Percentiles rank a stretch among this genome's conserved stretches.
These are phyloP conservation scores for Rambutsinella grinnellia DNA, from an alignment of 2,888 invertebrate genomes.

Conservation along the genomic window DNA sequence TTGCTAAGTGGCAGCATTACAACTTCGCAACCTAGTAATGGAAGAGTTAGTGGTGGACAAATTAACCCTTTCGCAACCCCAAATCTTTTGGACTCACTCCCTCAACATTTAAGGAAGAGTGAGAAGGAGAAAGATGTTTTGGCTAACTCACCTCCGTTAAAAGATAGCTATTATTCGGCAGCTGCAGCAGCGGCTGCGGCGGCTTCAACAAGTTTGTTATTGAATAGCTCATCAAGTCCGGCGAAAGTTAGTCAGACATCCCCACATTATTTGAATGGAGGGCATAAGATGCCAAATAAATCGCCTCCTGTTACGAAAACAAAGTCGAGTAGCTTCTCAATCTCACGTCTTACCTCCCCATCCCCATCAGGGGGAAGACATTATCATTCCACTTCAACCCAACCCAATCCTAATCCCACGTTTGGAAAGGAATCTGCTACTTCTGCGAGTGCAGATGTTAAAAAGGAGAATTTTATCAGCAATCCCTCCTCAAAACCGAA, in stretches of 20 bases:
- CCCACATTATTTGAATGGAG: slow-evolving; percentile 52
- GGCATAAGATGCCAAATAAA: slow-evolving; percentile 51
- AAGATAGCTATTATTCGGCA: slow-evolving; percentile 45
- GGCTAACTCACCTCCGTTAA: slow-evolving; percentile 43
- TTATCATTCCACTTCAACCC: no score
- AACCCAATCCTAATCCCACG: no score
- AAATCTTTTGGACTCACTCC: slow-evolving; percentile 36
- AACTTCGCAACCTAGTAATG: slow-evolving; percentile 38
- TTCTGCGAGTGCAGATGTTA: no score
- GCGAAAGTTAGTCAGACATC: slow-evolving; percentile 48
- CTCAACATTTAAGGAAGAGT: slow-evolving; percentile 42
- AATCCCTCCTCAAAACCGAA: no score
- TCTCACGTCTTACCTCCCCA: slow-evolving; percentile 66
- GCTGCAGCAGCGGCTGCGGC: slow-evolving; percentile 54
- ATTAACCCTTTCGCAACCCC: slow-evolving; percentile 53
- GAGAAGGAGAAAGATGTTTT: slow-evolving; percentile 49
- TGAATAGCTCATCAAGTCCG: slow-evolving; percentile 34
- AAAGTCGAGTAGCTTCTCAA: slow-evolving; percentile 65
- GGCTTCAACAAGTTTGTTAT: slow-evolving; percentile 42
- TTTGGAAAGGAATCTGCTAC: no score
- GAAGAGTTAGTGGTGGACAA: slow-evolving; percentile 57
- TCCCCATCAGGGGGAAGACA: slow-evolving; percentile 65
- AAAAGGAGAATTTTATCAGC: no score
- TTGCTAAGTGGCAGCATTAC: slow-evolving; percentile 60
- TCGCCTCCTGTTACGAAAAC: slow-evolving; percentile 55